Base-by-base conservation (phyloP, 1,140 invertebrate species). In the Procambarus clarkii region DNA sequence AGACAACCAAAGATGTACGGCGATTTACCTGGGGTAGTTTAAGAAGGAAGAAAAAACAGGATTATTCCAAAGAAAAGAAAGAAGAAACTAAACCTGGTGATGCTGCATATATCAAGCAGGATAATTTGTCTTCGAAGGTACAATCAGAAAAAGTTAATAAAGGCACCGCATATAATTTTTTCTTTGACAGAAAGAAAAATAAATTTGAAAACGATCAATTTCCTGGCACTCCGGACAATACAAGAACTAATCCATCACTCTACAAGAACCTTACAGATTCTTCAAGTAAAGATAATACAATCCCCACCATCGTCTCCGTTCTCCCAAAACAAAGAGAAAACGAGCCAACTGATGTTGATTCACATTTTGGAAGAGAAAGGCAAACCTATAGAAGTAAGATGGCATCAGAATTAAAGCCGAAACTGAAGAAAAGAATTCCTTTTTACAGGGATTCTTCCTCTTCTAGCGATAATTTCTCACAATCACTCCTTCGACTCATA, bases 271-370 rank as follows among this genome's bases (percentile, higher is more conserved):
- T 80, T 15, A 9, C 60, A 2, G 82, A 84, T 11, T 46, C 82
- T n/a, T 4, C 82, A 60, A 44, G 18, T n/a, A 85, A 74, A 45
- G 69, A 24, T 0, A 50, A 69, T 24, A 88, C 79, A 4, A 50
- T 78, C 3, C 87, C 87, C 44, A 88, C 79, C 18, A 88, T 88
- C 7, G 18, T 88, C 1, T 78, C 87, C 21, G 60, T 88, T 58
- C n/a, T 81, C 24, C 87, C 78, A 3, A 88, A 88, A 48, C 87
- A 81, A 2, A 88, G 64, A 81, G 79, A 64, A 44, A 64, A 50
- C n/a, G 64, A 50, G 15, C 45, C n/a, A 44, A 60, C 87, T 15
- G 64, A 54, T 46, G 71, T 60, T n/a, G 74, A 71, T 34, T 45
- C 21, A 8, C 74, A 74, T 21, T 71, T 50, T 11, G 54, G 21